These are phyloP conservation scores for Struthidea cinerea DNA, from an alignment of 2,113 vertebrate genomes.

Conservation along the genomic window DNA sequence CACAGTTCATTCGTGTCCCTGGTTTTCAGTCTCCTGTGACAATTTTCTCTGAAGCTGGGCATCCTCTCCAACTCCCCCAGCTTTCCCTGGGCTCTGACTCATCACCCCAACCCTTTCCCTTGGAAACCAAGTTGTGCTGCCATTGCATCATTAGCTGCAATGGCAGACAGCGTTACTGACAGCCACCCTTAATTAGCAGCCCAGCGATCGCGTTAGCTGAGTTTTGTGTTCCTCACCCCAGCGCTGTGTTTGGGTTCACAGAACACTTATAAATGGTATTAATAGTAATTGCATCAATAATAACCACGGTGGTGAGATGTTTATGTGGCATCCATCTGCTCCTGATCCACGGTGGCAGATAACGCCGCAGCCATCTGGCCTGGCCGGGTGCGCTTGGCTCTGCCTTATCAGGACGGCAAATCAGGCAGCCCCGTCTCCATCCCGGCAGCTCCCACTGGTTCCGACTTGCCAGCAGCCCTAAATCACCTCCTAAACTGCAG, in stretches of 20 bases:
- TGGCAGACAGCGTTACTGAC: not conserved
- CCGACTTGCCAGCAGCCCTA: not conserved
- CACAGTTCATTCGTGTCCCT: not conserved
- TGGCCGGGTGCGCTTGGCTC: not conserved
- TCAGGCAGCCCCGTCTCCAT: not conserved
- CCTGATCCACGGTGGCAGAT: not conserved
- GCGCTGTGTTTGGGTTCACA: not conserved
- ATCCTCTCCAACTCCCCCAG: not conserved
- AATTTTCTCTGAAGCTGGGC: not conserved
- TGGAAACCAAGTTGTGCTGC: not conserved
- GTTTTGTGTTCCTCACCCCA: not conserved
- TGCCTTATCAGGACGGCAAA: not conserved
- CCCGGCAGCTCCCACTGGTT: not conserved
- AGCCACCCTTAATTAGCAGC: not conserved
- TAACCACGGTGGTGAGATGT: not conserved
- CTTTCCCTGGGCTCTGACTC: not conserved
- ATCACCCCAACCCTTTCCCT: not conserved
- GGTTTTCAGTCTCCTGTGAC: not conserved
- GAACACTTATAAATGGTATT: not conserved
- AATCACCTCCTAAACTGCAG: not conserved
- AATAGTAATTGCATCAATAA: constrained; percentile 23
- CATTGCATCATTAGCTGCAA: not conserved
- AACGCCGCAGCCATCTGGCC: not conserved
- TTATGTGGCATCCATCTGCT: constrained; percentile 27
- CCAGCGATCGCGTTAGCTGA: not conserved